Evolutionary conservation across 2,888 invertebrate species (phyloP).

Genomic region (Emmelina monodactyla): DNA sequence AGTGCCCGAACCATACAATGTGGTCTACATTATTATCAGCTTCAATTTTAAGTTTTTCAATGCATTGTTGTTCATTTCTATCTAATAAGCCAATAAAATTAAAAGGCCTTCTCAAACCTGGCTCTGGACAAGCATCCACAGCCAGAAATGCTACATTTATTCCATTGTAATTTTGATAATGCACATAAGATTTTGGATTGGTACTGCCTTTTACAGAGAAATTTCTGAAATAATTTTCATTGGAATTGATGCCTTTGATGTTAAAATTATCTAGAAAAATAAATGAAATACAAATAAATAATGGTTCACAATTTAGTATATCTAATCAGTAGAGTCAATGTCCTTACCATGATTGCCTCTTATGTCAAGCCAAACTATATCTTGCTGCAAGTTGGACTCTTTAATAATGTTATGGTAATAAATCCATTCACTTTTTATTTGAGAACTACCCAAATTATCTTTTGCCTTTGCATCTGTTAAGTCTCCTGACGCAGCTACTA

Average conservation of each 20-base stretch:
- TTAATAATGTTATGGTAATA: slow-evolving; percentile 75
- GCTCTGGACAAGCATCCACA: slow-evolving; percentile 86
- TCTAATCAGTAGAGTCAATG: neutral
- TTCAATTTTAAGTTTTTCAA: slow-evolving; percentile 65
- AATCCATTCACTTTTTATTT: slow-evolving; percentile 84
- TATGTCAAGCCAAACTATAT: slow-evolving; percentile 86
- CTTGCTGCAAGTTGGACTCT: slow-evolving; percentile 70
- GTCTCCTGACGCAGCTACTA: slow-evolving; percentile 88
- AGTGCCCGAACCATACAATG: slow-evolving; percentile 81
- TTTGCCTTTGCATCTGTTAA: slow-evolving; percentile 86
- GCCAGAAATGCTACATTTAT: slow-evolving; percentile 82
- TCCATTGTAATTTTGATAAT: slow-evolving; percentile 60
- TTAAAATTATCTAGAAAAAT: slow-evolving; percentile 90
- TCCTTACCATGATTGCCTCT: slow-evolving; percentile 88
- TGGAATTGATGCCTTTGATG: slow-evolving; percentile 71
- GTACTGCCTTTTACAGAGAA: slow-evolving; percentile 80
- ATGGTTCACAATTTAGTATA: neutral
- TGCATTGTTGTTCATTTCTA: slow-evolving; percentile 59
- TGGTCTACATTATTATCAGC: slow-evolving; percentile 55
- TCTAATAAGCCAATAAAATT: slow-evolving; percentile 86
- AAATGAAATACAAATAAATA: slow-evolving; percentile 1
- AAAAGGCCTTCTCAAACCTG: slow-evolving; percentile 86
- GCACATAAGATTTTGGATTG: slow-evolving; percentile 77
- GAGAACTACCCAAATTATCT: slow-evolving; percentile 81
- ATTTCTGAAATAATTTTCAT: slow-evolving; percentile 77